phyloP scores from a whole-genome alignment of 2,113 vertebrate species.

The Clarias gariepinus region DNA sequence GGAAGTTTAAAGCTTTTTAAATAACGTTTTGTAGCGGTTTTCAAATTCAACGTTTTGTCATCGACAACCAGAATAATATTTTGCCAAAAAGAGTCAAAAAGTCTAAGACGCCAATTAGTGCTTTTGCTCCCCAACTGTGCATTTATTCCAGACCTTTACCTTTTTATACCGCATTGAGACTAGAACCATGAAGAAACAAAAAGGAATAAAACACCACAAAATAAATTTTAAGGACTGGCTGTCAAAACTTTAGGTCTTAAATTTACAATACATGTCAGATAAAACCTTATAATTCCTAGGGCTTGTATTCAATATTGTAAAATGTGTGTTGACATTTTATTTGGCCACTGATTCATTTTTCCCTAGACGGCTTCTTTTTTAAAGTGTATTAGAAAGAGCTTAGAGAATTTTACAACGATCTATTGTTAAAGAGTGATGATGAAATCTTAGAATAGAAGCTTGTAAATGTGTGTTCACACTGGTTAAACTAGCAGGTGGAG shows the following conservation, averaged over 20 bases:
- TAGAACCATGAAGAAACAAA: neutral
- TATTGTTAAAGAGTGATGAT: conserved; percentile 28
- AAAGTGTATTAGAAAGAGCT: neutral
- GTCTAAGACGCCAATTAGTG: too few species aligned
- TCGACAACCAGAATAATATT: too few species aligned
- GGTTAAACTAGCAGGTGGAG: conserved; percentile 8
- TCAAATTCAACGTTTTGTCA: too few species aligned
- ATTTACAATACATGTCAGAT: neutral
- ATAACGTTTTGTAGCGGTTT: too few species aligned
- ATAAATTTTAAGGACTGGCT: neutral
- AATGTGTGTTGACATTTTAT: neutral
- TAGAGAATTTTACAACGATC: conserved; percentile 17
- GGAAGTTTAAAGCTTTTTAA: too few species aligned
- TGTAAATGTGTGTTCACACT: conserved; percentile 36
- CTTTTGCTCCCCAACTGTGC: neutral
- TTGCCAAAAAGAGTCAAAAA: too few species aligned
- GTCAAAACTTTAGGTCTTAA: neutral
- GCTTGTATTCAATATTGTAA: neutral
- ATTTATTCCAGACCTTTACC: neutral
- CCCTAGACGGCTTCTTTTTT: neutral
- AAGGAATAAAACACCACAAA: neutral
- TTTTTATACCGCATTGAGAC: neutral
- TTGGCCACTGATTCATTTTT: neutral
- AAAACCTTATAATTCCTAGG: neutral
- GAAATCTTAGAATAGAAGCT: conserved; percentile 39